Base-by-base conservation (phyloP, 2,113 vertebrate genomes). In the Micromys minutus region DNA sequence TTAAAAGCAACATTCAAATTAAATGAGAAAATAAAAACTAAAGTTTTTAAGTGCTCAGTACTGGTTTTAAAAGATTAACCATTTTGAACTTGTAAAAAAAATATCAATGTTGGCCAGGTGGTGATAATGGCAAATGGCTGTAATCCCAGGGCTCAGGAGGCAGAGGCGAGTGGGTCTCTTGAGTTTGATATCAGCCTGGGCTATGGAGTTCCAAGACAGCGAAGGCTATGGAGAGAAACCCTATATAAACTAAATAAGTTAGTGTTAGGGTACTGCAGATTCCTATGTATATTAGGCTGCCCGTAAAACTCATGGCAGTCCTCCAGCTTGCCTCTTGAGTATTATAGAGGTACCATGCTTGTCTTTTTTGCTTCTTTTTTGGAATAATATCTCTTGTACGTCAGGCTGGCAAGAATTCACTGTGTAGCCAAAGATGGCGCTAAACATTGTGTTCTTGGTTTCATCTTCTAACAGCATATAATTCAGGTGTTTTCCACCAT, bases 11-110 rank as follows among this genome's bases (percentile, higher is more conserved):
- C 63, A 45, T 65, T 94, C 61, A 96, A 87, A 91, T 47, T 39
- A 71, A 90, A 95, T 94, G 4, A 15, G 59, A 63, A 45, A 63
- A 61, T 88, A 63, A 95, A 96, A 89, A 71, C 93, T 71, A 95
- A 91, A 26, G 50, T n/a, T 93, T 94, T 92, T 80, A 88, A 96
- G 92, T 96, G 39, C 75, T 36, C 34, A 90, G 9, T 86, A 34
- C 72, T 93, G 36, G n/a, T 93, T 83, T 17, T 29, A 61, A 83
- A 81, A 94, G 93, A 86, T 92, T 42, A 45, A 94, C 61, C 21
- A 80, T 57, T 80, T 80, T n/a, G 34, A 80, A 55, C 34, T 22
- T n/a, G 21, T 7, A 17, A 50, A 80, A 80, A 57, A 80, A 80
- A 34, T 77, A 45, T 50, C 45, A 77, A 21, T n/a, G 12, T 57